phyloP scores from a whole-genome alignment of 2,797 vertebrate genomes.

The Lepus oiostolus region DNA sequence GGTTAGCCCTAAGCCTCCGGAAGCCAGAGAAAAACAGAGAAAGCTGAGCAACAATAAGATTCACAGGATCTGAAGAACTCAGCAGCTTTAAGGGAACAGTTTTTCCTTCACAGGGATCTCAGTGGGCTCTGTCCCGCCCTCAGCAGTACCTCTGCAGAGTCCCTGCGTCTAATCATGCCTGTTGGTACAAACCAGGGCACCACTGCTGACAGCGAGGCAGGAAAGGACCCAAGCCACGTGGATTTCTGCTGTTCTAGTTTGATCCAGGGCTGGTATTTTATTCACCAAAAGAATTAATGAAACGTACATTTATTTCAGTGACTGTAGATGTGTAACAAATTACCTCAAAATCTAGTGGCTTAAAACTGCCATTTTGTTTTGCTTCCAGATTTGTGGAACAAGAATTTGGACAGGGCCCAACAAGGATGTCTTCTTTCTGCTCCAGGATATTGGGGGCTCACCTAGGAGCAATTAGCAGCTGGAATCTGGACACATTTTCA shows the following conservation, averaged over 20 bases:
- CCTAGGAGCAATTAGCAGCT: not conserved
- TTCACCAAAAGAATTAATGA: not conserved
- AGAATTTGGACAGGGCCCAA: not conserved
- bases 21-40: constrained; percentile 8
- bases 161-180: not conserved
- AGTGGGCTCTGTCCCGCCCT: not conserved
- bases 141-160: not conserved
- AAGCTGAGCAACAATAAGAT: constrained; percentile 21
- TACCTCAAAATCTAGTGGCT: not conserved
- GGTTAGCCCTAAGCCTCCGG: constrained; percentile 30
- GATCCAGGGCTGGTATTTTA: not conserved
- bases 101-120: not conserved
- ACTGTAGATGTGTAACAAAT: not conserved
- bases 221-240: not conserved
- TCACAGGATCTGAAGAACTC: not conserved
- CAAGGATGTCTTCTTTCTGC: not conserved
- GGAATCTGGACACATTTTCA: not conserved
- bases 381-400: constrained; percentile 1
- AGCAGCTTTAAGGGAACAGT: not conserved
- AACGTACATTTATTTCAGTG: not conserved
- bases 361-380: constrained; percentile 26
- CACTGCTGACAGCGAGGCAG: not conserved
- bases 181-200: not conserved
- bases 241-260: not conserved
- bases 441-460: not conserved